phyloP scores from a whole-genome alignment of 2,113 vertebrate species.

The Cygnus atratus region DNA sequence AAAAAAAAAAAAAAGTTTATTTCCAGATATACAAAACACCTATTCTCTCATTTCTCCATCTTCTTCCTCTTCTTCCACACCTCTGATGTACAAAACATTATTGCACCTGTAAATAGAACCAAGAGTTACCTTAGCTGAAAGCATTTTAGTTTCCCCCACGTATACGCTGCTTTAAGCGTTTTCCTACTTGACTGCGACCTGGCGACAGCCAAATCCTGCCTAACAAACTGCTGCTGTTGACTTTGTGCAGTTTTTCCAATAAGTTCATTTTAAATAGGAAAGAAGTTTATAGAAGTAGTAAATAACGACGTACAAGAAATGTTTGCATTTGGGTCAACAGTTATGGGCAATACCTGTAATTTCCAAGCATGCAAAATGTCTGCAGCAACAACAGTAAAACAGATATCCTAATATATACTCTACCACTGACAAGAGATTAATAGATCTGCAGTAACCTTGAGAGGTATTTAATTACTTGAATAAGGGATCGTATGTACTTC shows the following conservation, averaged over 20 bases:
- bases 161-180: neutral
- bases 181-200: neutral
- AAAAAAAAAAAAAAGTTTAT: slow-evolving; percentile 65
- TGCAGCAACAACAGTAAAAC: neutral
- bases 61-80: slow-evolving; percentile 98
- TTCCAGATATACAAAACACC: slow-evolving; percentile 77
- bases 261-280: fast-evolving
- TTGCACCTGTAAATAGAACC: slow-evolving; percentile 86
- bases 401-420: neutral
- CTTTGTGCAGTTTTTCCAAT: neutral
- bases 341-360: fast-evolving
- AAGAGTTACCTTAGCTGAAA: neutral
- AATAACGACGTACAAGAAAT: fast-evolving
- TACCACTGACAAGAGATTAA: neutral
- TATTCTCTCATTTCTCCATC: slow-evolving; percentile 99
- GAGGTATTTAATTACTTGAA: neutral
- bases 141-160: fast-evolving
- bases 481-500: fast-evolving
- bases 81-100: slow-evolving; percentile 98
- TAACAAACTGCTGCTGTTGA: neutral
- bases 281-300: neutral
- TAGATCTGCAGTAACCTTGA: fast-evolving
- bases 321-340: neutral
- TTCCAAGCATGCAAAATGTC: neutral
- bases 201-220: neutral